Evolutionary conservation across 2,113 vertebrate genomes (phyloP), one percentile per base, ranked within the genome.

Genomic region (Vulpes vulpes): DNA sequence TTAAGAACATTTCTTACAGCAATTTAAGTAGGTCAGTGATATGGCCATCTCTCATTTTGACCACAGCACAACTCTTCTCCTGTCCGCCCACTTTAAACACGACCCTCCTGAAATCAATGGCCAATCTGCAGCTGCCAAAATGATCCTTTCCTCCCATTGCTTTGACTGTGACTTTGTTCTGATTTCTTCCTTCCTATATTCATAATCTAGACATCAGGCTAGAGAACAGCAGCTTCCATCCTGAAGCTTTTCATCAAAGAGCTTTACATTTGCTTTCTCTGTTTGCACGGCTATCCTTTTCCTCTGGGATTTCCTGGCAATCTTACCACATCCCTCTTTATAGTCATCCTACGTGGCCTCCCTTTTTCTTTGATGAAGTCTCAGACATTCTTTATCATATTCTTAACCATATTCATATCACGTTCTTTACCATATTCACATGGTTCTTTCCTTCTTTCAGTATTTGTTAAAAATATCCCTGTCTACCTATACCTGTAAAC

Each of bases 1-100:
- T 73, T 81, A 82, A 74, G 89, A 74, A 49, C 84, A 94, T 87
- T 81, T 85, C 71, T 71, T 84, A 59, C 12, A 94, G 51, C 16
- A 23, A 22, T 74, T 64, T 73, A 55, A 93, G 76, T 51, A 83
- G 35, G 7, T 85, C 1, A 16, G 38, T 4, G 55, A 78, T 73
- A 49, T 35, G 6, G 20, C 55, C 84, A 71, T 95, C 81, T 96
- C 96, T 97, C 95, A 91, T 76, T 92, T 35, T 88, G 76, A 81
- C 76, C 35, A 43, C 17, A 22, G 30, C 38, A 62, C 32, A 86
- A 38, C 17, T 93, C 57, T 38, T 96, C 69, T 20, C 65, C 85
- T 23, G 22, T 69, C 69, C 81, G 73, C 23, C 17, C 35, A 32
- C 35, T 94, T 69, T 71, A 55, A 67, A 91, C 19, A 11, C 22